These are phyloP conservation scores for Thalpophila matura DNA, from an alignment of 2,888 invertebrate genomes.

Conservation along the genomic window DNA sequence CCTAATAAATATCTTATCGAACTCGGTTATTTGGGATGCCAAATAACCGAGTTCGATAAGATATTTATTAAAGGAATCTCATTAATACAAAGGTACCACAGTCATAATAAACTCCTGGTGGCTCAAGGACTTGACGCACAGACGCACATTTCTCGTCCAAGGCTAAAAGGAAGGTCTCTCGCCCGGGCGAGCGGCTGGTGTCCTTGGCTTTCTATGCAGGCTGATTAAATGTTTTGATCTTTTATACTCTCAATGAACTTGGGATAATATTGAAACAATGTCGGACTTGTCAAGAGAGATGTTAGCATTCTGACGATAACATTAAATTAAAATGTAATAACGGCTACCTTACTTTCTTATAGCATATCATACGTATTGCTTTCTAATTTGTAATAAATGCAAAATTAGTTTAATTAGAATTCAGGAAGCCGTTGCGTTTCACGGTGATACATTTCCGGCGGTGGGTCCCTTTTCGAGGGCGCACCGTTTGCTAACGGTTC, in stretches of 20 bases:
- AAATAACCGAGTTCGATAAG: conserved; percentile 6
- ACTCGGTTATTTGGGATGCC: conserved; percentile 1
- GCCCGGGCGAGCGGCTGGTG: conserved; percentile 70
- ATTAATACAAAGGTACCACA: conserved; percentile 24
- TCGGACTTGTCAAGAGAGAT: neutral
- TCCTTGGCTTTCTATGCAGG: conserved; percentile 76
- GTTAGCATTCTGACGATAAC: neutral
- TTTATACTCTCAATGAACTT: conserved; percentile 56
- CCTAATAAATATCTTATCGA: neutral
- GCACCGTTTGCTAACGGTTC: conserved; percentile 79
- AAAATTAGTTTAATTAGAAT: conserved; percentile 65
- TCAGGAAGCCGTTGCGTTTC: conserved; percentile 79
- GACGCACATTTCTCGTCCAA: conserved; percentile 72
- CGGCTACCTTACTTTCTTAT: conserved; percentile 3
- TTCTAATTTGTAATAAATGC: conserved; percentile 45
- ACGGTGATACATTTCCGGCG: conserved; percentile 78
- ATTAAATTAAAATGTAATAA: conserved; percentile 10
- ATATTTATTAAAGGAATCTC: conserved; percentile 11
- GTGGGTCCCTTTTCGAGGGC: conserved; percentile 78
- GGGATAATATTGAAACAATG: conserved; percentile 5
- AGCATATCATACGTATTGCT: conserved; percentile 1
- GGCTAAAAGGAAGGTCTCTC: conserved; percentile 76
- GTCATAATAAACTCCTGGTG: conserved; percentile 37
- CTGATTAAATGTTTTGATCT: conserved; percentile 41
- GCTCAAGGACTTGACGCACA: conserved; percentile 72